Evolutionary conservation across 2,113 vertebrate genomes (phyloP).

Genomic region (Cervus canadensis): DNA sequence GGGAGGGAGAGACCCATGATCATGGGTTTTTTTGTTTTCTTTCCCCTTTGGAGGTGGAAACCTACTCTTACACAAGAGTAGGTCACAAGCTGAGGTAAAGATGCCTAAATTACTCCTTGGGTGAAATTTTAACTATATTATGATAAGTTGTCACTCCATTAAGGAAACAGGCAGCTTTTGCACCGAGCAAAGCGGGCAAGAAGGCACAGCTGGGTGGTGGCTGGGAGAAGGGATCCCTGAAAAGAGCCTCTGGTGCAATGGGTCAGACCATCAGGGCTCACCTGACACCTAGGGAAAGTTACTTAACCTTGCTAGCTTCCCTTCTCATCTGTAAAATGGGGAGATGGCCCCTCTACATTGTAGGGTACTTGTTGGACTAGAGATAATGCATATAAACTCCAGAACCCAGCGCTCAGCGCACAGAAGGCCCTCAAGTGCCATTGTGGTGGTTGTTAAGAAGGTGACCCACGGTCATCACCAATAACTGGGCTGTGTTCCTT

Average conservation of each 20-base stretch:
- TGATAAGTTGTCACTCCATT: neutral
- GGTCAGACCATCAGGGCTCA: neutral
- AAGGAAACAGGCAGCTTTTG: neutral
- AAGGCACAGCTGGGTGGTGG: neutral
- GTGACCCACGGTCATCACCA: accelerated
- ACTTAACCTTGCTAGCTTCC: neutral
- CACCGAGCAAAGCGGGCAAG: neutral
- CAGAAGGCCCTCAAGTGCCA: neutral
- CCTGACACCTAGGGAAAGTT: neutral
- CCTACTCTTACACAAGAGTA: neutral
- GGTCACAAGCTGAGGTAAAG: neutral
- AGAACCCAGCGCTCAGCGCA: neutral
- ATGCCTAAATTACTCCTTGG: neutral
- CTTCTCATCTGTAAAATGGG: neutral
- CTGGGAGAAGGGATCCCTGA: too few relatives aligned
- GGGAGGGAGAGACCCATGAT: neutral
- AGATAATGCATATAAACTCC: neutral
- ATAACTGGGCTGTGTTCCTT: neutral
- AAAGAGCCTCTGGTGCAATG: neutral
- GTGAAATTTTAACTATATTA: neutral
- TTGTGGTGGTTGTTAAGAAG: neutral
- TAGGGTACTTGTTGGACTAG: neutral
- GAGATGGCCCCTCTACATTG: neutral
- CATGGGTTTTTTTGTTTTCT: neutral
- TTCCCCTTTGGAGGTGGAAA: neutral